Base-by-base conservation (phyloP, 2,888 invertebrate genomes). In the Polydrusus tereticollis region DNA sequence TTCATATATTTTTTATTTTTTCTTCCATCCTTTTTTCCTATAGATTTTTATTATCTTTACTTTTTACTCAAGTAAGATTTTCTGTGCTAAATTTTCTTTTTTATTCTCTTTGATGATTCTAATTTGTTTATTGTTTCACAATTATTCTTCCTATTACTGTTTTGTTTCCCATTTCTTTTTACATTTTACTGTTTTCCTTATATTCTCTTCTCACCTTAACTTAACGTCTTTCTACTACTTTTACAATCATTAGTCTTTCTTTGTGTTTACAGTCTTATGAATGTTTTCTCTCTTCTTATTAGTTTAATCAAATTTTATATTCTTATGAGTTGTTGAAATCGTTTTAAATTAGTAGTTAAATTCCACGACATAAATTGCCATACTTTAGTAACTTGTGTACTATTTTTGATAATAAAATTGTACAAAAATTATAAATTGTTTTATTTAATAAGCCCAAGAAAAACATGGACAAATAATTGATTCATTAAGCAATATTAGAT, bases 381-480 rank as follows among this genome's bases (percentile, higher is more conserved):
- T 63, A 63, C 20, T 20, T 63, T 12, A 47, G 21, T 33, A 26
- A 33, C 50, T 45, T 47, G 29, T 23, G 20, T 36, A 41, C 36
- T 47, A 45, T 63, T 57, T 65, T 65, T 65, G 65, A 43, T 65
- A 65, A 65, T 65, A 65, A 65, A 65, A 12, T 47, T 36, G 0
- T 52, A 12, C 10, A 38, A 64, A 64, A 38, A 64, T 20, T 18
- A 38, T 4, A 18, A 1, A 20, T 57, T 16, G 16, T 33, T 57
- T 26, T 26, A 18, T 18, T 55, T 2, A 23, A 16, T 20, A 18
- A 23, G 8, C 18, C n/a, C n/a, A n/a, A n/a, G n/a, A n/a, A n/a
- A n/a, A n/a, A n/a, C n/a, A n/a, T n/a, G n/a, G n/a, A n/a, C n/a
- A n/a, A n/a, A n/a, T n/a, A n/a, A n/a, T n/a, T n/a, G n/a, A n/a